These are phyloP conservation scores for Noctilio leporinus DNA, from an alignment of 2,113 vertebrate species.

Conservation along the genomic window DNA sequence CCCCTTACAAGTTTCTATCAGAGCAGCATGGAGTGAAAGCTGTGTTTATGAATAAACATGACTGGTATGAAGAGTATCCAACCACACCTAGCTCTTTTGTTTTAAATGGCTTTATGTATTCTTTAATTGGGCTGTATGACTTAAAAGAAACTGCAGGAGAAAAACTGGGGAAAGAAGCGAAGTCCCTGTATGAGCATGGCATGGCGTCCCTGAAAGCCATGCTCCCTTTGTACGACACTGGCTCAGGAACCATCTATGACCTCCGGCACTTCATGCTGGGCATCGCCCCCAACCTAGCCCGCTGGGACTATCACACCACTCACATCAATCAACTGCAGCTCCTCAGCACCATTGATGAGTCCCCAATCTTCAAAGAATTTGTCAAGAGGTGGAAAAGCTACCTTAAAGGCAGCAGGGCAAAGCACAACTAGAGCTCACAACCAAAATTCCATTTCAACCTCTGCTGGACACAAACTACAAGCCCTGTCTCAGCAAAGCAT, in stretches of 20 bases:
- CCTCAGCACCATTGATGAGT: constrained; percentile 88
- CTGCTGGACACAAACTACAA: background rate
- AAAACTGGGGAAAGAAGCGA: constrained; percentile 86
- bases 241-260: constrained; percentile 96
- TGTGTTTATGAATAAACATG: constrained; percentile 92
- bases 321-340: constrained; percentile 99
- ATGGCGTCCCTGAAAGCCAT: constrained; percentile 96
- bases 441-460: constrained; percentile 45
- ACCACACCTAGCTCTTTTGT: constrained; percentile 96
- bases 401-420: constrained; percentile 92
- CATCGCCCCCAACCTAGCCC: constrained; percentile 94
- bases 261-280: constrained; percentile 96
- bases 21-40: constrained; percentile 94
- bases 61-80: constrained; percentile 99
- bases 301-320: constrained; percentile 99
- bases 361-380: constrained; percentile 93
- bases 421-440: constrained; percentile 91
- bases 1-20: constrained; percentile 89
- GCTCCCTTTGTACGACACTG: constrained; percentile 96
- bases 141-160: constrained; percentile 93
- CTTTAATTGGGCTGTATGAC: constrained; percentile 93
- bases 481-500: background rate
- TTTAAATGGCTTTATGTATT: constrained; percentile 98
- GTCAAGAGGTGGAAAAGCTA: constrained; percentile 96
- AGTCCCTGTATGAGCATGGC: constrained; percentile 87